Percentiles rank a stretch among this genome's conserved stretches.
Evolutionary conservation across 2,888 invertebrate species (phyloP).

Genomic region (Odontomyia ornata): DNA sequence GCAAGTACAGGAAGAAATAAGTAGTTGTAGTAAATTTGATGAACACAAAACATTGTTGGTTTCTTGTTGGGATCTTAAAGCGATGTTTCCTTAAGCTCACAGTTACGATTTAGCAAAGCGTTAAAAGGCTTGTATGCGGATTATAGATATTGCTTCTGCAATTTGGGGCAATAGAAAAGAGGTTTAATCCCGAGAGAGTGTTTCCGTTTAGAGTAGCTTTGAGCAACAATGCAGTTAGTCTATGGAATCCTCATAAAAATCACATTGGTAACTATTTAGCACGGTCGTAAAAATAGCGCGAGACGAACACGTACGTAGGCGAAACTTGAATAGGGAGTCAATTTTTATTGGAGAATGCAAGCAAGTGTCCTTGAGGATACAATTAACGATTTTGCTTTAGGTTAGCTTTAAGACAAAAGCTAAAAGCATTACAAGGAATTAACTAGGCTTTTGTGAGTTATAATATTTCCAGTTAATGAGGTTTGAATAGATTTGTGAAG

Average conservation of each 20-base stretch:
- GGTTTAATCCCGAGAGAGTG: constrained; percentile 1
- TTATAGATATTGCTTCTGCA: constrained; percentile 28
- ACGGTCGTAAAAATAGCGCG: neutral
- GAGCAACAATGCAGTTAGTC: neutral
- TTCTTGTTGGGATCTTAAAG: neutral
- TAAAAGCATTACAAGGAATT: too few species aligned
- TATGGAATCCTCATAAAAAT: neutral
- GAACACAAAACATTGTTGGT: neutral
- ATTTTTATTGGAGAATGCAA: too few species aligned
- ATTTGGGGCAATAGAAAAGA: neutral
- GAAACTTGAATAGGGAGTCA: too few species aligned
- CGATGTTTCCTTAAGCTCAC: constrained; percentile 1
- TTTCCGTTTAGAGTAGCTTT: constrained; percentile 7
- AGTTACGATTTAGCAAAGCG: constrained; percentile 23
- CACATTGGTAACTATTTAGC: constrained; percentile 32
- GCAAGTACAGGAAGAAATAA: neutral
- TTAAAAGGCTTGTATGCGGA: constrained; percentile 18
- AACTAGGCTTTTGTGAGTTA: too few species aligned
- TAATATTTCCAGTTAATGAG: too few species aligned
- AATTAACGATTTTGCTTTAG: too few species aligned
- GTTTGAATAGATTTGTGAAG: too few species aligned
- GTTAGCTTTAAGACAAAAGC: too few species aligned
- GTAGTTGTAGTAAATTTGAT: constrained; percentile 3
- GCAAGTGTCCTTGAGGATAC: too few species aligned
- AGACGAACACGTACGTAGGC: too few species aligned